Evolutionary conservation across 2,113 vertebrate species (phyloP).

Genomic region (Mohoua ochrocephala): DNA sequence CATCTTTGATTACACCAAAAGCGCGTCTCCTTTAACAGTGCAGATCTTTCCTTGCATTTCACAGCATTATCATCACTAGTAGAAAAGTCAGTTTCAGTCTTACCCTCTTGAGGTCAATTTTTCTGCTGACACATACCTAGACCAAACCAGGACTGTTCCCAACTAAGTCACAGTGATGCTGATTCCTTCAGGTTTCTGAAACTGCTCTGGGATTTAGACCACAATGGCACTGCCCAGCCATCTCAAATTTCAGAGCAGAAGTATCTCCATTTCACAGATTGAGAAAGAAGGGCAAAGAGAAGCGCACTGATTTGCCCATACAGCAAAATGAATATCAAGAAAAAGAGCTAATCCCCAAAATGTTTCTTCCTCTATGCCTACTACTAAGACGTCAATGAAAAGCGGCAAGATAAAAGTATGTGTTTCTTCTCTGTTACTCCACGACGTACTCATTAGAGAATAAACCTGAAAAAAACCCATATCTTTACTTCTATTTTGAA

Average conservation of each 20-base stretch:
- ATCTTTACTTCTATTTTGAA: not conserved
- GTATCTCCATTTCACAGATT: not conserved
- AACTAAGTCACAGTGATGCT: constrained; percentile 12
- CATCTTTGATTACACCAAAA: not conserved
- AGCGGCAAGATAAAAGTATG: not conserved
- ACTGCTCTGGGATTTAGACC: not conserved
- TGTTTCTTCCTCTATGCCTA: not conserved
- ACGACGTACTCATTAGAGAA: not conserved
- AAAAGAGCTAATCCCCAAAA: not conserved
- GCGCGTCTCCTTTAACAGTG: not conserved
- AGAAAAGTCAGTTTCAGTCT: constrained; percentile 5
- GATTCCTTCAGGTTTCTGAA: not conserved
- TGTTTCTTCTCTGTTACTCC: not conserved
- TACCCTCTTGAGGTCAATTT: not conserved
- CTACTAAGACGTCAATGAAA: not conserved
- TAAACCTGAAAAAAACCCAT: not conserved
- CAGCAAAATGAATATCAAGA: not conserved
- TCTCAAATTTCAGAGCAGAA: not conserved
- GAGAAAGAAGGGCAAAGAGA: constrained; percentile 35
- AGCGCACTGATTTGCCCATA: not conserved
- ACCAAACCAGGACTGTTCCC: not conserved
- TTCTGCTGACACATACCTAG: constrained; percentile 16
- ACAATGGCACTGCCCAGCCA: not conserved
- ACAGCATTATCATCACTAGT: not conserved
- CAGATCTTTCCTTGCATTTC: not conserved